These are phyloP conservation scores for Mimachlamys varia DNA, from an alignment of 2,888 invertebrate genomes.

Conservation along the genomic window DNA sequence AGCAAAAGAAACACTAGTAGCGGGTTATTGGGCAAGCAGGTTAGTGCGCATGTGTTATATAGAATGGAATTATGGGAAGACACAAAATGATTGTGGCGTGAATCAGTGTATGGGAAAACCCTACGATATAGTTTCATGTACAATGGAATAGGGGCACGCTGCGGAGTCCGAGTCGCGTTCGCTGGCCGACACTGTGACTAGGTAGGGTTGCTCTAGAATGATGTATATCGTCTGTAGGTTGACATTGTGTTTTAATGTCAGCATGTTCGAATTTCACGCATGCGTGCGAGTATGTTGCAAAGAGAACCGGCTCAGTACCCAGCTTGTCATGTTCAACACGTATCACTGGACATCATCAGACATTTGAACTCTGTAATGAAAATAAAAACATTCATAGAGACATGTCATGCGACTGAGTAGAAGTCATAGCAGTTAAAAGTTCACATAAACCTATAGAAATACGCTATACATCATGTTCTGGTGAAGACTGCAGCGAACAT, in stretches of 20 bases:
- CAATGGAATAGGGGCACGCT: constrained; percentile 7
- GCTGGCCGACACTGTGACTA: constrained; percentile 4
- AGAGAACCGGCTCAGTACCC: constrained; percentile 28
- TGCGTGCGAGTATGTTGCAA: constrained; percentile 12
- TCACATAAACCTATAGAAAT: not conserved
- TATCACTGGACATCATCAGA: constrained; percentile 26
- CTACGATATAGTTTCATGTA: not conserved
- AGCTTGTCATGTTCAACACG: not conserved
- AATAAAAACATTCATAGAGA: constrained; percentile 31
- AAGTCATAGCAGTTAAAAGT: too few relatives aligned
- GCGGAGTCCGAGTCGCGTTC: constrained; percentile 1
- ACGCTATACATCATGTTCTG: too few relatives aligned
- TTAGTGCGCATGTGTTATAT: constrained; percentile 59
- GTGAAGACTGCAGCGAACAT: too few relatives aligned
- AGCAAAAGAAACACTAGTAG: constrained; percentile 40
- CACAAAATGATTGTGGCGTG: not conserved
- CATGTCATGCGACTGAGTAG: not conserved
- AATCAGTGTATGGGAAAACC: constrained; percentile 7
- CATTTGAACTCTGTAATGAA: constrained; percentile 29
- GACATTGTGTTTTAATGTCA: constrained; percentile 12
- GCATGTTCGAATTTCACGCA: constrained; percentile 31
- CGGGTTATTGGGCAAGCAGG: constrained; percentile 48
- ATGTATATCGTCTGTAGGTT: constrained; percentile 2
- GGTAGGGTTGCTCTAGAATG: not conserved
- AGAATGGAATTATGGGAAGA: constrained; percentile 54